Percentiles rank a stretch among this genome's conserved stretches.
Conservation (phyloP, 2,113 vertebrate species). For the Onychostruthus taczanowskii region DNA sequence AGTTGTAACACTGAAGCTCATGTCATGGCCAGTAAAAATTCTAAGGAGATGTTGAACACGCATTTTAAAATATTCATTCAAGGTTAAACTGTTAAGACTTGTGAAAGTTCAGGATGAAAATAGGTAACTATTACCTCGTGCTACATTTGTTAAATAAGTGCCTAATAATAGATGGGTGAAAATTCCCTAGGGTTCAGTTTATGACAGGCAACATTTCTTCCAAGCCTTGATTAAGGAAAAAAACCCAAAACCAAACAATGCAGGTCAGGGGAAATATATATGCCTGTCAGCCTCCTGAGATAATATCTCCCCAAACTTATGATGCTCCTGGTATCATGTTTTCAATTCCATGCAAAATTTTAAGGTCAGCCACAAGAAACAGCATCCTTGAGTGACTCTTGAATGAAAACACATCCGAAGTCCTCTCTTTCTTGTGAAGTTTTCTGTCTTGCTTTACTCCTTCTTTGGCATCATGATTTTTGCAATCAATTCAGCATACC, state of each 20-base stretch:
- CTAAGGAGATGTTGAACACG: not conserved
- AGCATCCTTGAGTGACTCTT: not conserved
- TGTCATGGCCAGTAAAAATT: not conserved
- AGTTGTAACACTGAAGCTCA: slow-evolving; percentile 5
- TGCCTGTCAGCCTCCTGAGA: not conserved
- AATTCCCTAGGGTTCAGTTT: not conserved
- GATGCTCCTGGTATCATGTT: not conserved
- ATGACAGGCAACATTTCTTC: not conserved
- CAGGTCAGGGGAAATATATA: not conserved
- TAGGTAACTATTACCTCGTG: not conserved
- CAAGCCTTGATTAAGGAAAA: not conserved
- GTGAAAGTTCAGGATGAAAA: slow-evolving; percentile 20
- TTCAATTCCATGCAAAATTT: not conserved
- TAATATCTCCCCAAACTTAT: not conserved
- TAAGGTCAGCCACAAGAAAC: not conserved
- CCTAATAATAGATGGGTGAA: not conserved
- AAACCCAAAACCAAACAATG: not conserved
- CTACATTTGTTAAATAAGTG: not conserved
- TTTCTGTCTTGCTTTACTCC: not conserved
- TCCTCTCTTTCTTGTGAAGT: not conserved
- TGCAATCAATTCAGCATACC: not conserved
- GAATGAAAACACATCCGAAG: not conserved
- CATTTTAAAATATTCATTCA: slow-evolving; percentile 23
- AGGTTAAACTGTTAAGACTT: slow-evolving; percentile 37
- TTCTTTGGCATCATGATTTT: not conserved